Base-by-base conservation (phyloP, 2,113 vertebrate genomes). In the Ia io region DNA sequence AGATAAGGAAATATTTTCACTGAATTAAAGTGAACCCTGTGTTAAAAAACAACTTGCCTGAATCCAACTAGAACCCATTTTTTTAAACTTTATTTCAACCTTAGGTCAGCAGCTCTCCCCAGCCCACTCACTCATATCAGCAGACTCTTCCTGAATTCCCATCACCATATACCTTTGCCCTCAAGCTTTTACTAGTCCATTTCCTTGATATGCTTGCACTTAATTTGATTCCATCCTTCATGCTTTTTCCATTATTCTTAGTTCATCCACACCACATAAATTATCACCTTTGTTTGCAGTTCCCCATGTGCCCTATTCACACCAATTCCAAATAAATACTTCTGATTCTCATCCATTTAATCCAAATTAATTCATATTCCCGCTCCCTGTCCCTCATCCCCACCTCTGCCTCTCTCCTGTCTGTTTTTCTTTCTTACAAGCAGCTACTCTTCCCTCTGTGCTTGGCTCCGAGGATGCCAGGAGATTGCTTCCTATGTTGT, bases 281-380 rank as follows among this genome's bases (percentile, higher is more conserved):
- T 97, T 97, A 97, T 93, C 97, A 74, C 92, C 88, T 97, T 96
- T 28, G 12, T 96, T 98, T 98, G 82, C 98, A 97, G 97, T 97
- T 97, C 85, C 89, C 95, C 92, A 94, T 93, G 96, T 96, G 96
- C 95, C 96, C 95, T 90, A 96, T 97, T 98, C 97, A 93, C 97
- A 98, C 96, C 93, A 84, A 97, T 97, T 98, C 96, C 96, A 98
- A 96, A 97, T 96, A 97, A 98, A 98, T 98, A 98, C 97, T 98
- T 98, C 84, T 96, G 86, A 98, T 98, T 98, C 97, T 97, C 97
- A 98, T 98, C 97, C 89, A 98, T 96, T 96, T 95, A 97, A 96
- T 97, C 96, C 97, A 96, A 98, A 97, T 98, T 98, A 98, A 98
- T 96, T 95, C 85, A 76, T 63, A 91, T 25, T 95, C 96, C 91